Percentiles rank a stretch among this genome's conserved stretches.
Conservation (phyloP, 2,113 vertebrate genomes). For the Hippocampus guttulatus region DNA sequence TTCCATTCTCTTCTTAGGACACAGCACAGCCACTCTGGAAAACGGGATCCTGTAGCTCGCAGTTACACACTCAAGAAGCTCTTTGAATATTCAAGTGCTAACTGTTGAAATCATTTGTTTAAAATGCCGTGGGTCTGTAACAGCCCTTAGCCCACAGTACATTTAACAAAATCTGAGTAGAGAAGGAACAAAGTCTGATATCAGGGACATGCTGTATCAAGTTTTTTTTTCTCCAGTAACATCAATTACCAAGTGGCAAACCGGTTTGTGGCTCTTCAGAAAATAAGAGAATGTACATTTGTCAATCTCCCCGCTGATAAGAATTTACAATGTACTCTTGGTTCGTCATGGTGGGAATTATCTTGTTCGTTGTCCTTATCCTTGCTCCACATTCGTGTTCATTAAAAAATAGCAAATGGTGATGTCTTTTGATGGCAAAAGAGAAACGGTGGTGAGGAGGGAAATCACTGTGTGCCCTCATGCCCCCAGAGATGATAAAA, state of each 20-base stretch:
- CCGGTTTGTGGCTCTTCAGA: conserved; percentile 37
- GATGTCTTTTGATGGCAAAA: conserved; percentile 67
- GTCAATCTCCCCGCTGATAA: conserved; percentile 59
- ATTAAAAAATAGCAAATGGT: conserved; percentile 67
- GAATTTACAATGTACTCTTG: conserved; percentile 60
- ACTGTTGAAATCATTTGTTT: conserved; percentile 73
- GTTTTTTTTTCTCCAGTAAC: conserved; percentile 48
- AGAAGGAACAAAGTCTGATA: conserved; percentile 57
- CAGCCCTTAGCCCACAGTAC: conserved; percentile 52
- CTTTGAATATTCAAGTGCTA: conserved; percentile 74
- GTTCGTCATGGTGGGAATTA: conserved; percentile 61
- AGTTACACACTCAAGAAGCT: conserved; percentile 67
- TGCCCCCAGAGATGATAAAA: conserved; percentile 65
- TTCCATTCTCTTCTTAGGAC: conserved; percentile 66
- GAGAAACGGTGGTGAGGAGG: conserved; percentile 61
- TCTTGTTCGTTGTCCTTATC: conserved; percentile 52
- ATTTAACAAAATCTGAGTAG: conserved; percentile 53
- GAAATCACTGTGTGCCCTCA: conserved; percentile 66
- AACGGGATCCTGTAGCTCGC: conserved; percentile 68
- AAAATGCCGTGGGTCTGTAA: conserved; percentile 64
- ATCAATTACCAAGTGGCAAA: conserved; percentile 53
- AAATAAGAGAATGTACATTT: conserved; percentile 54
- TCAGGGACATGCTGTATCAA: conserved; percentile 52
- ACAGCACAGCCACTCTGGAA: conserved; percentile 56
- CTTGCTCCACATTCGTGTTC: conserved; percentile 57